Evolutionary conservation across 2,113 vertebrate genomes (phyloP).

Genomic region (Neofelis nebulosa): DNA sequence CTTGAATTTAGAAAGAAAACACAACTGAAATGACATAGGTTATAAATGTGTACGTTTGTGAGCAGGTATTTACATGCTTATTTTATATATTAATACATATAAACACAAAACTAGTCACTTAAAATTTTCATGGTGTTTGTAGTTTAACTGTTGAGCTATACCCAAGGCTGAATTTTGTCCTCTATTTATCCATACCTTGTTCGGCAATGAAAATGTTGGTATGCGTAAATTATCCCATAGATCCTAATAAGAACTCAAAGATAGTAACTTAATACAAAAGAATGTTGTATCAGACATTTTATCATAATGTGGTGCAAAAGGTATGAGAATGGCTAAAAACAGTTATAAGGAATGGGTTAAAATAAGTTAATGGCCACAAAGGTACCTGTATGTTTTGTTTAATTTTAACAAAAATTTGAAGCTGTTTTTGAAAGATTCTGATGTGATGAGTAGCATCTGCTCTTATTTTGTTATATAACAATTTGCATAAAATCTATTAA

Average conservation of each 20-base stretch:
- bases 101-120: not conserved
- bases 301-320: slow-evolving; percentile 46
- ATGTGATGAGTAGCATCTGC: slow-evolving; percentile 85
- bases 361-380: slow-evolving; percentile 69
- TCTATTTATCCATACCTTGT: slow-evolving; percentile 58
- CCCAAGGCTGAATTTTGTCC: slow-evolving; percentile 48
- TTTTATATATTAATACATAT: not conserved
- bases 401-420: slow-evolving; percentile 84
- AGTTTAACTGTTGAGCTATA: slow-evolving; percentile 49
- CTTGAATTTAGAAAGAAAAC: slow-evolving; percentile 22
- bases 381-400: slow-evolving; percentile 79
- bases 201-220: slow-evolving; percentile 41
- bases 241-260: slow-evolving; percentile 34
- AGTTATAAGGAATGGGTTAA: slow-evolving; percentile 71
- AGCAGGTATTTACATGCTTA: not conserved
- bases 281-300: slow-evolving; percentile 61
- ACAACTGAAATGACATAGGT: slow-evolving; percentile 24
- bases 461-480: slow-evolving; percentile 85
- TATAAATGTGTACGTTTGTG: not conserved
- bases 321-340: slow-evolving; percentile 44
- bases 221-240: slow-evolving; percentile 53
- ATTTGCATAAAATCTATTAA: slow-evolving; percentile 91
- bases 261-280: slow-evolving; percentile 69
- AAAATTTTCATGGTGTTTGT: slow-evolving; percentile 33
- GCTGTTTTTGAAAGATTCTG: slow-evolving; percentile 79